A percentile compares a stretch with the other conserved stretches of the same genome.
These are phyloP conservation scores for Cecidostiba fungosa DNA, from an alignment of 2,888 invertebrate species.

Conservation along the genomic window DNA sequence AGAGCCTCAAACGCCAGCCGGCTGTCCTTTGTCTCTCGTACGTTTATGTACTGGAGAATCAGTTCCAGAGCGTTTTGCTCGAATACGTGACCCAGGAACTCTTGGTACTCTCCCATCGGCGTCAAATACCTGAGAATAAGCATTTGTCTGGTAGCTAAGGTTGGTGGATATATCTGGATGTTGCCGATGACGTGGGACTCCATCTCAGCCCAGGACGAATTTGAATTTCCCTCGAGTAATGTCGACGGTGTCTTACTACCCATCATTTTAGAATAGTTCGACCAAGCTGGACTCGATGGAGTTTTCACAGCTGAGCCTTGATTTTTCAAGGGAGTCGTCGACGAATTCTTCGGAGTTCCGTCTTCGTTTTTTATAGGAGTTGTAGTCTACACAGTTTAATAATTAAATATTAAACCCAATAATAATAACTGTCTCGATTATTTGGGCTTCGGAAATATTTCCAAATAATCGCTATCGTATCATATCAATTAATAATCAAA, in stretches of 20 bases:
- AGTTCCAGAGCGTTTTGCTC: constrained; percentile 95
- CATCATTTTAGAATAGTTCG: constrained; percentile 46
- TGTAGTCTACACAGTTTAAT: constrained; percentile 41
- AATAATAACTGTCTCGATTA: not conserved
- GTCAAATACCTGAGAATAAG: constrained; percentile 96
- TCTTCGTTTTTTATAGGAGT: constrained; percentile 64
- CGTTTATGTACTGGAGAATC: constrained; percentile 94
- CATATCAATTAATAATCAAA: not conserved
- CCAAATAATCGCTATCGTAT: not conserved
- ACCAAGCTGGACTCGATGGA: constrained; percentile 64
- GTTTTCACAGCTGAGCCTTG: constrained; percentile 62
- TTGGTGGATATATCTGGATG: constrained; percentile 94
- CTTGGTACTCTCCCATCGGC: constrained; percentile 98
- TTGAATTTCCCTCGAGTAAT: constrained; percentile 79
- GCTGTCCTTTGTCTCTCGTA: constrained; percentile 93
- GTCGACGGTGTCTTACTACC: constrained; percentile 61
- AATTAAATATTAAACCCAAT: not conserved
- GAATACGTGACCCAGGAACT: constrained; percentile 96
- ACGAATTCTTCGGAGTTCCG: constrained; percentile 60
- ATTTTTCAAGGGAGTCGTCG: constrained; percentile 64
- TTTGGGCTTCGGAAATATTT: not conserved
- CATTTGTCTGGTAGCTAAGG: constrained; percentile 94
- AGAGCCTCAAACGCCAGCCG: constrained; percentile 97
- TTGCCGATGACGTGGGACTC: constrained; percentile 94
- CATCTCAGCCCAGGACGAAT: constrained; percentile 95